Percentiles rank a stretch among this genome's conserved stretches.
phyloP scores from a whole-genome alignment of 2,888 invertebrate species.

The Sepiola atlantica region DNA sequence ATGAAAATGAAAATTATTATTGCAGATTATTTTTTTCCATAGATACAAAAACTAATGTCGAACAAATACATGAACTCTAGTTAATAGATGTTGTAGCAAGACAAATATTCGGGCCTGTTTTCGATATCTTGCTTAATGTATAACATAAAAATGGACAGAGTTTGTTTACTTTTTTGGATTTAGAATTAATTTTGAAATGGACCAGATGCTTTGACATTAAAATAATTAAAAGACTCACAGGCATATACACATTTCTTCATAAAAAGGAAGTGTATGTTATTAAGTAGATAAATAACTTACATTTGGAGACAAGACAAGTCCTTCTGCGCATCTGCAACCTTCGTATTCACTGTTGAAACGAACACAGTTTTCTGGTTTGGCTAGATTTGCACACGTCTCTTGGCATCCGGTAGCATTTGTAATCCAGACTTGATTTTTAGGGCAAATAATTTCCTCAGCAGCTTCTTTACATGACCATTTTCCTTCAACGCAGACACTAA shows the following conservation, averaged over 20 bases:
- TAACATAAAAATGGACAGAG: not conserved
- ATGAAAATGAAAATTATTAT: no score
- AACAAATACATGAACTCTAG: no score
- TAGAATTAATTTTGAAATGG: not conserved
- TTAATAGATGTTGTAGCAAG: no score
- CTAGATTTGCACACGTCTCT: slow-evolving; percentile 33
- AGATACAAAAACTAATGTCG: no score
- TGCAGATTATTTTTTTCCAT: no score
- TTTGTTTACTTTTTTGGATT: not conserved
- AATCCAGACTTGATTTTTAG: slow-evolving; percentile 35
- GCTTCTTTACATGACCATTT: slow-evolving; percentile 39
- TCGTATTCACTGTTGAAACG: slow-evolving; percentile 34
- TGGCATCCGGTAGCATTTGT: not conserved
- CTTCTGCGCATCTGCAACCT: slow-evolving; percentile 42
- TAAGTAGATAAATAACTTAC: not conserved
- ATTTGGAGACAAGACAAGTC: slow-evolving; percentile 42
- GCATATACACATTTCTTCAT: not conserved
- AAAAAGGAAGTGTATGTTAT: not conserved
- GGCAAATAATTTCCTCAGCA: slow-evolving; percentile 41
- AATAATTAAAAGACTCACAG: no score
- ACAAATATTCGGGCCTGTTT: no score
- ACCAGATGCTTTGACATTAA: not conserved
- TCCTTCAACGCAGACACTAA: slow-evolving; percentile 36
- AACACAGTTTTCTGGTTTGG: slow-evolving; percentile 34
- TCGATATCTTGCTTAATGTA: not conserved